Base-by-base conservation (phyloP, 1,140 invertebrate species). In the Drosophila orosa region DNA sequence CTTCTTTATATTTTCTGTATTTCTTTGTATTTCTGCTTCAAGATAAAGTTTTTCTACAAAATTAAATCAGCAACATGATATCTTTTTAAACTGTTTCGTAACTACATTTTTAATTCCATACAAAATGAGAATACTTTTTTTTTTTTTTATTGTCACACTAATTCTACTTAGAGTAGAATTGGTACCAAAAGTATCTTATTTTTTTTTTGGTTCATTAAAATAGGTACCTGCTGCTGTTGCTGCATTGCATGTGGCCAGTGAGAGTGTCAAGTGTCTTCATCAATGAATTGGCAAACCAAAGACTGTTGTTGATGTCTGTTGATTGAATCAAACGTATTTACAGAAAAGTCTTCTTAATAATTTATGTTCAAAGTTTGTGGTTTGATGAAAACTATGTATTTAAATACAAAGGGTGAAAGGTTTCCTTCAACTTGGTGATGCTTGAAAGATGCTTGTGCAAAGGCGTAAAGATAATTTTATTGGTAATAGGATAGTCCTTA, bases 261-360 rank as follows among this genome's bases (percentile, higher is more conserved):
- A 54, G 56, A 71, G 82, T 82, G 79, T 76, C 80, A 79, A 84
- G 71, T 72, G 60, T 67, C 54, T 48, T 63, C 9, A 37, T 58
- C 24, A 45, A 66, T 75, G 60, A 55, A 37, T 29, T 42, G 44
- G 6, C 12, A 37, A 15, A 19, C 17, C 9, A 22, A 48, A 10
- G 59, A 31, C 59, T n/a, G n/a, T 67, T 39, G 15, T 17, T 33
- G n/a, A n/a, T n/a, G n/a, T 25, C 25, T 56, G 15, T 31, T 56
- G 39, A 44, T n/a, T 22, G 10, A 29, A 35, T 68, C 40, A 31
- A 66, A 3, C 39, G 42, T 37, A 29, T 47, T 47, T 29, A 39
- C 24, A 22, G n/a, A 19, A 17, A 39, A 17, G 19, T 37, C 10
- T 47, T 2, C 25, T 37, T 19, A 24, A 37, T 27, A 24, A 22